Evolutionary conservation across 37 sponge, comb jelly and placozoan species (phyloP), one percentile per base, ranked within the genome.

Genomic region (Halichondria panicea): DNA sequence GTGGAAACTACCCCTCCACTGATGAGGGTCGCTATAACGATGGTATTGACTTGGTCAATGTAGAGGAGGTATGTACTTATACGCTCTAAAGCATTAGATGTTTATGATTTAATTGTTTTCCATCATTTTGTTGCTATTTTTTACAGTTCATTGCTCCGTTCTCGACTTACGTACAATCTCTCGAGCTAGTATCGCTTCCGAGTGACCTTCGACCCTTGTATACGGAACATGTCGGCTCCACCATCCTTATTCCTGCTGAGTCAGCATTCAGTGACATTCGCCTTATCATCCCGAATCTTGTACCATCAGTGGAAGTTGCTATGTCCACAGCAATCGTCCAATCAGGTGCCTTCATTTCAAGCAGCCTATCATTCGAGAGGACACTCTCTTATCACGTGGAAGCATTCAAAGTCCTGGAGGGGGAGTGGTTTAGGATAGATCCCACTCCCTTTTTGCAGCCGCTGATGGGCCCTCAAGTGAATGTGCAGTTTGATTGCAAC

Each of bases 1-100:
- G 93, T 93, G 93, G 93, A 36, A 68, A 37, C 18, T 93, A 80
- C 54, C 93, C 93, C 21, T 45, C 85, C 12, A 93, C 86, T 35
- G 63, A 73, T 5, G 63, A 63, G 1, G 82, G 65, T 32, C 31
- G 7, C 1, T 93, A 60, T 72, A 50, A 66, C 5, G 43, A 43
- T 24, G 93, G 93, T 19, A 71, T 93, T 38, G 86, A 79, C 53
- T 70, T 89, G n/a, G n/a, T n/a, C n/a, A n/a, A 71, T 40, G 44
- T 68, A 43, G 40, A 43, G 4, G 46, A n/a, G n/a, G n/a, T n/a
- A n/a, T n/a, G n/a, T n/a, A n/a, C n/a, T n/a, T n/a, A n/a, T n/a
- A n/a, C n/a, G n/a, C n/a, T n/a, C n/a, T n/a, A n/a, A n/a, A n/a
- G n/a, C n/a, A n/a, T n/a, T n/a, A n/a, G n/a, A n/a, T n/a, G n/a